Conservation (phyloP, 1,140 invertebrate species). For the Belonocnema kinseyi region DNA sequence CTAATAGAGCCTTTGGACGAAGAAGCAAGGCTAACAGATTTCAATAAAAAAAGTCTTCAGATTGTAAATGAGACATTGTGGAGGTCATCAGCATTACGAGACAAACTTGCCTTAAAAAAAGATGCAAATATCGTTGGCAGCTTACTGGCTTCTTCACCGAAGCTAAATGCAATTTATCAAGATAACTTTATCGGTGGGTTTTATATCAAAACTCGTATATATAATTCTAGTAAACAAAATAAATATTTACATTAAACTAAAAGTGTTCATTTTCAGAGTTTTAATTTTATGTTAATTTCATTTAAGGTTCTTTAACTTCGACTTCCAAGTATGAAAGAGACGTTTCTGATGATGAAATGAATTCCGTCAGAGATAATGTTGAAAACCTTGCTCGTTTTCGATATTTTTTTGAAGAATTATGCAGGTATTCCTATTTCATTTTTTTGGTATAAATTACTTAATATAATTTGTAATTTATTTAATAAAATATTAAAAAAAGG, state of each 20-base stretch:
- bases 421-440: conserved; percentile 45
- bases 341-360: conserved; percentile 1
- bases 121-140: conserved; percentile 30
- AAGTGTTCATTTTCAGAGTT: not conserved
- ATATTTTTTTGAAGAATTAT: conserved; percentile 46
- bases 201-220: conserved; percentile 36
- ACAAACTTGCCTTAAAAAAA: not conserved
- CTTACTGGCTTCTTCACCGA: conserved; percentile 30
- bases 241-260: too few species aligned
- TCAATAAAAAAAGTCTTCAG: not conserved
- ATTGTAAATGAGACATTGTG: not conserved
- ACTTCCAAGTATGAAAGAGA: not conserved
- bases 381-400: conserved; percentile 40
- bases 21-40: conserved; percentile 10
- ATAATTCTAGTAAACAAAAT: not conserved
- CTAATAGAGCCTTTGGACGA: not conserved
- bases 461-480: not conserved
- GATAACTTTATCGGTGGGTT: conserved; percentile 26
- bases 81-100: not conserved
- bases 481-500: too few species aligned
- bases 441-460: not conserved
- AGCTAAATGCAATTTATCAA: conserved; percentile 32
- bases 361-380: not conserved
- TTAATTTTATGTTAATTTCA: conserved; percentile 9
- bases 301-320: conserved; percentile 7